A percentile compares a stretch with the other conserved stretches of the same genome.
phyloP scores from a whole-genome alignment of 2,888 invertebrate species.

The Phanerotoma sp. region DNA sequence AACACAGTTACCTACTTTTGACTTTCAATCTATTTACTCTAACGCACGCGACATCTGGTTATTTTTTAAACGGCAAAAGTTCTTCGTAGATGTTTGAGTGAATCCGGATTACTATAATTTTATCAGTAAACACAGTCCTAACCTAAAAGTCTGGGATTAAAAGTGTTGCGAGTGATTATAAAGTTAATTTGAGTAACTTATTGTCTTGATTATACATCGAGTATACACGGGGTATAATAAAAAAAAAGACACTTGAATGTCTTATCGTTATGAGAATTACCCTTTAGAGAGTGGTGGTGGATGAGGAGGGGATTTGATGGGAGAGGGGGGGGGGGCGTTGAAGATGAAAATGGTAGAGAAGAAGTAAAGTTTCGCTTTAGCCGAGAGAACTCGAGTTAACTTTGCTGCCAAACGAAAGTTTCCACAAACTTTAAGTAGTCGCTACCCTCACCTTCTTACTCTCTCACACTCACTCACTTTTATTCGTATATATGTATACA shows the following conservation, averaged over 20 bases:
- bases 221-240: not conserved
- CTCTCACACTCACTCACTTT: slow-evolving; percentile 7
- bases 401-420: slow-evolving; percentile 57
- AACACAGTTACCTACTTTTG: no score
- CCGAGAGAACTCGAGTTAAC: slow-evolving; percentile 53
- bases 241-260: not conserved
- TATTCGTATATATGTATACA: slow-evolving; percentile 1
- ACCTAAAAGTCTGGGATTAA: no score
- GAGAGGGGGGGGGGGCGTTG: slow-evolving; percentile 26
- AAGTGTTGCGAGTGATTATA: no score
- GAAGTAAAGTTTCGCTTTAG: slow-evolving; percentile 54
- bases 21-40: no score
- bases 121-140: no score
- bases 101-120: no score
- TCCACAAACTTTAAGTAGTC: slow-evolving; percentile 57
- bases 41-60: no score
- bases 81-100: no score
- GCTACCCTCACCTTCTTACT: slow-evolving; percentile 37
- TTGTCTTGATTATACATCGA: not conserved
- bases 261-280: slow-evolving; percentile 4
- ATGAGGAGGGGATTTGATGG: slow-evolving; percentile 16
- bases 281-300: slow-evolving; percentile 26
- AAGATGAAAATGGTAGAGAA: slow-evolving; percentile 37
- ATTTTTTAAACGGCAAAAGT: no score
- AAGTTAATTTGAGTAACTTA: not conserved